Conservation (phyloP, 2,888 invertebrate genomes). For the Ischnus inquisitorius region DNA sequence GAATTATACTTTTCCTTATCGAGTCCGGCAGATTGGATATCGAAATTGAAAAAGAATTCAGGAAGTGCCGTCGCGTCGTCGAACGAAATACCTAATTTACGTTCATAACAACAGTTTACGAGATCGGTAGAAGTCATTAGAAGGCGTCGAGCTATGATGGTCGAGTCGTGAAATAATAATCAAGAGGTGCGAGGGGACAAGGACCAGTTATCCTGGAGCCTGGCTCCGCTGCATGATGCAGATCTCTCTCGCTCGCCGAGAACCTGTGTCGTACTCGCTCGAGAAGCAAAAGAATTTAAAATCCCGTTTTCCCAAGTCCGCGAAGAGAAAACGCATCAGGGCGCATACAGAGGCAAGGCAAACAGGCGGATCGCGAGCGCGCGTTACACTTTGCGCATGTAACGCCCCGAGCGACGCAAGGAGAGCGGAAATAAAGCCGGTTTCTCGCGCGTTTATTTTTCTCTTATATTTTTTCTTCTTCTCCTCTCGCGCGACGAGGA, state of each 20-base stretch:
- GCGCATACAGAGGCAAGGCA: conserved; percentile 38
- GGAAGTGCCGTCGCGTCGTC: background rate
- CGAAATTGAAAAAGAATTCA: background rate
- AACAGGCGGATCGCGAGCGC: conserved; percentile 36
- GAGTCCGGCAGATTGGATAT: background rate
- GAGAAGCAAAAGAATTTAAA: conserved; percentile 28
- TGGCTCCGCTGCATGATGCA: background rate
- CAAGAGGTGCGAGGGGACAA: background rate
- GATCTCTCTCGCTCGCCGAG: conserved; percentile 3
- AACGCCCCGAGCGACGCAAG: conserved; percentile 57
- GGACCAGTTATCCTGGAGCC: background rate
- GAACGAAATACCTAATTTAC: background rate
- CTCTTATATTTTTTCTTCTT: conserved; percentile 26
- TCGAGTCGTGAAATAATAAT: background rate
- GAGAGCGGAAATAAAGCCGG: conserved; percentile 68
- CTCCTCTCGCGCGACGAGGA: background rate
- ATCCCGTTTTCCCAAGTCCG: conserved; percentile 41
- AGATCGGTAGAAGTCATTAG: conserved; percentile 1
- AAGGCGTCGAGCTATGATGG: background rate
- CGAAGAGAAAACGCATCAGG: conserved; percentile 9
- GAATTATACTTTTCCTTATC: background rate
- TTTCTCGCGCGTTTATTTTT: conserved; percentile 61
- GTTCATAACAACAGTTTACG: background rate
- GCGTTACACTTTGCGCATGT: conserved; percentile 50
- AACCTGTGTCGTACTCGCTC: conserved; percentile 10